Evolutionary conservation across 1,140 invertebrate genomes (phyloP).

Genomic region (Paramacrobiotus metropolitanus): DNA sequence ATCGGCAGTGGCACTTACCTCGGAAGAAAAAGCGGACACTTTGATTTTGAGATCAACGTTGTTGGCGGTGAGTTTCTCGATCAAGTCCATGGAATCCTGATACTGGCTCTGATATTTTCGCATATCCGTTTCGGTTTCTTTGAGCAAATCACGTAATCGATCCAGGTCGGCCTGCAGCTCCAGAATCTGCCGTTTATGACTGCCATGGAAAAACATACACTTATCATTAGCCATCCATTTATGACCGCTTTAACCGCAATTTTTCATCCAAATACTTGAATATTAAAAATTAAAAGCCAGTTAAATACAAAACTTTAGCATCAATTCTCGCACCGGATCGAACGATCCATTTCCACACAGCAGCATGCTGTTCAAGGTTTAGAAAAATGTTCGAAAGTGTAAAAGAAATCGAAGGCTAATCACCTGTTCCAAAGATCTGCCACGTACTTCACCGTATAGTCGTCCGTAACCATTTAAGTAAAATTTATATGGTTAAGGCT

Average conservation of each 20-base stretch:
- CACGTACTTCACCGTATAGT: too few species aligned
- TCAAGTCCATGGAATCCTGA: neutral
- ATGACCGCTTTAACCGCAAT: too few species aligned
- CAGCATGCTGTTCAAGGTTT: too few species aligned
- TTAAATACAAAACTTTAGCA: neutral
- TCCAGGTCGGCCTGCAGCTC: neutral
- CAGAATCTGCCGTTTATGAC: neutral
- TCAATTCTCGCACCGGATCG: too few species aligned
- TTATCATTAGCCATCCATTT: neutral
- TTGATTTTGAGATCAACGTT: constrained; percentile 2
- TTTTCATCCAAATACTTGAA: neutral
- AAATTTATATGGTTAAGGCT: too few species aligned
- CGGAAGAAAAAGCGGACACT: neutral
- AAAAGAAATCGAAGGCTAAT: too few species aligned
- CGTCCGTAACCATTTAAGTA: too few species aligned
- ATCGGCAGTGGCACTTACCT: too few species aligned
- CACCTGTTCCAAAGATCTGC: too few species aligned
- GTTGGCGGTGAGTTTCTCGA: constrained; percentile 4
- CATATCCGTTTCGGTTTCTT: neutral
- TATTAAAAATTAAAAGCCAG: neutral
- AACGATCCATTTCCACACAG: too few species aligned
- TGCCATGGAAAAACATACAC: neutral
- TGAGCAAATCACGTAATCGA: constrained; percentile 2
- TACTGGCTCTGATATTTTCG: neutral
- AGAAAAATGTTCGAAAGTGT: too few species aligned